Conservation (phyloP, 2,888 invertebrate genomes). For the Caenorhabditis sp. region DNA sequence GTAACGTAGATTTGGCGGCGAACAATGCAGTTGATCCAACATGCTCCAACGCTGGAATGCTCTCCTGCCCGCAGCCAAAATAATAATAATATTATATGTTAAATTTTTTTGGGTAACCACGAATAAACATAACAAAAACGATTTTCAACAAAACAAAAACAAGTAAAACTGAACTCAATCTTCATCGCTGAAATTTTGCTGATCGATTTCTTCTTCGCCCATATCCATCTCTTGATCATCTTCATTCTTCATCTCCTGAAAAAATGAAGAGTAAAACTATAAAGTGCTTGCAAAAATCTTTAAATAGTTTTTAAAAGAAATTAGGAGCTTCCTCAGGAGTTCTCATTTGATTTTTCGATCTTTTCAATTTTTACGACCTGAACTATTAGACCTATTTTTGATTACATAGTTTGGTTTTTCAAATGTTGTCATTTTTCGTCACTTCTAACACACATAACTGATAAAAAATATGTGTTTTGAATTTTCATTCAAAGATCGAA, state of each 20-base stretch:
- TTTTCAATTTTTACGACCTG: not conserved
- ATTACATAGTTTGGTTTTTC: no score
- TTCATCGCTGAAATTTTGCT: slow-evolving; percentile 24
- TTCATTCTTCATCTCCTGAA: slow-evolving; percentile 16
- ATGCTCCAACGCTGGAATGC: slow-evolving; percentile 29
- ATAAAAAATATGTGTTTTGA: no score
- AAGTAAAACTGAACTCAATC: not conserved
- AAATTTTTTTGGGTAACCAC: no score
- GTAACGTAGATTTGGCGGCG: slow-evolving; percentile 37
- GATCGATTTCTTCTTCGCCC: slow-evolving; percentile 17
- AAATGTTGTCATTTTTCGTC: no score
- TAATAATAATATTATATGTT: slow-evolving; percentile 11
- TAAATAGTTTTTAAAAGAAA: not conserved
- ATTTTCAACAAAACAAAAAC: slow-evolving; percentile 8
- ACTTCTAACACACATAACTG: no score
- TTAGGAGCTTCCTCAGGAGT: no score
- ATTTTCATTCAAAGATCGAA: no score
- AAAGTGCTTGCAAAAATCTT: not conserved
- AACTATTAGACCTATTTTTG: no score
- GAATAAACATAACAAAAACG: no score
- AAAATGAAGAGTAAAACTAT: not conserved
- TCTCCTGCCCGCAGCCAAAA: slow-evolving; percentile 29
- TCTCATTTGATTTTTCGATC: not conserved
- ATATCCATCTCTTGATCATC: slow-evolving; percentile 25
- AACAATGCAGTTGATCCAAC: slow-evolving; percentile 30